Evolutionary conservation across 2,797 vertebrate genomes (phyloP).

Genomic region (Pangasius krempfi): DNA sequence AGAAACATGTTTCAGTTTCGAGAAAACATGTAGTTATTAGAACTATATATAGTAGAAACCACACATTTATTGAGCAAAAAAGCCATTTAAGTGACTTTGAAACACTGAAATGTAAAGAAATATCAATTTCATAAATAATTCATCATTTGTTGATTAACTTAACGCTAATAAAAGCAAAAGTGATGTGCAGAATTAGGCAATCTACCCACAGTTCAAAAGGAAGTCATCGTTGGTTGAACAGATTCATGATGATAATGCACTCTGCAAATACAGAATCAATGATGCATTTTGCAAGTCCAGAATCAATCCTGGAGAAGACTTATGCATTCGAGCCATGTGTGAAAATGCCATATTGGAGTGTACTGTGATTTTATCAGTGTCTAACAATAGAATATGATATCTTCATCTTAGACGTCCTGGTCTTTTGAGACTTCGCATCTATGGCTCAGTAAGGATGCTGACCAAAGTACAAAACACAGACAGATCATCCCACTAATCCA

Average conservation of each 20-base stretch:
- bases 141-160: not conserved
- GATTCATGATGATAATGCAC: not conserved
- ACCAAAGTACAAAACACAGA: conserved; percentile 19
- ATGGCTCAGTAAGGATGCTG: conserved; percentile 38
- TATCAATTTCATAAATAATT: not conserved
- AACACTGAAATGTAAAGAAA: no score
- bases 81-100: not conserved
- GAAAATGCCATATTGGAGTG: not conserved
- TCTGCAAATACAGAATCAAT: not conserved
- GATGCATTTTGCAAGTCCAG: not conserved
- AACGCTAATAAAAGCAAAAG: not conserved
- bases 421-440: conserved; percentile 53
- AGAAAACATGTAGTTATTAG: not conserved
- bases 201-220: not conserved
- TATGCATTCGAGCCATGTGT: not conserved
- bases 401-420: not conserved
- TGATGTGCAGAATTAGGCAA: not conserved
- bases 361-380: conserved; percentile 12
- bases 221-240: not conserved
- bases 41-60: not conserved
- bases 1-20: not conserved
- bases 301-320: conserved; percentile 1
- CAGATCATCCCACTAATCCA: not conserved
- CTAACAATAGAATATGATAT: not conserved
- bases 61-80: not conserved